Base-by-base conservation (phyloP, 2,113 vertebrate genomes). In the Rhabdomys dilectus region DNA sequence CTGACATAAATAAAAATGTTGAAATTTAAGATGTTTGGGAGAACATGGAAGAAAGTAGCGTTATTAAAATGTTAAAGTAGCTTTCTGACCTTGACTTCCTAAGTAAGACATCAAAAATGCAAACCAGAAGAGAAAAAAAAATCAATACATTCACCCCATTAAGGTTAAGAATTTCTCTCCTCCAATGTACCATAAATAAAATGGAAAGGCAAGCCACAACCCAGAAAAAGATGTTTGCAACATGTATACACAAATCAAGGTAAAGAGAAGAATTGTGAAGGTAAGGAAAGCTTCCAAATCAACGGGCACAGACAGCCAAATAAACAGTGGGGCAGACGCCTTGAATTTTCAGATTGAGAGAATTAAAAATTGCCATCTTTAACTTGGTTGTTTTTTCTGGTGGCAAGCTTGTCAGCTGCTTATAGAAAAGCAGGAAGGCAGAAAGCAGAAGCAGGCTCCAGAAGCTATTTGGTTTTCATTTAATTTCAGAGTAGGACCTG, bases 81-180 rank as follows among this genome's bases (percentile, higher is more conserved):
- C 31, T 60, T 93, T 87, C 56, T 90, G 78, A 92, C 53, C 88
- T 95, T 93, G 73, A 68, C 75, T 93, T 96, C 26, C 76, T 76
- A 90, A 72, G 42, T 62, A 75, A 89, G 39, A 58, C 56, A 92
- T 48, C 31, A 42, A 73, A 85, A 85, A 29, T 64, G 48, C 48
- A 90, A 95, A 85, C 80, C 22, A 34, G 48, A 93, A 62, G 48
- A 95, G 84, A 92, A 66, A 93, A 48, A 48, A 51, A 91, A 96
- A 92, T 70, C 62, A 76, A 95, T 96, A 51, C 12, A 8, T 68
- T 84, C 42, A 48, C 48, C 78, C 88, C 48, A 34, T 75, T 90
- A 78, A 90, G 73, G 68, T 75, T 81, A 93, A 78, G 42, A 29
- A 86, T 89, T 73, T 89, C 42, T 81, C 92, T 77, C 66, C 60